Conservation (phyloP, 2,797 vertebrate genomes). For the Poeciliopsis infans region DNA sequence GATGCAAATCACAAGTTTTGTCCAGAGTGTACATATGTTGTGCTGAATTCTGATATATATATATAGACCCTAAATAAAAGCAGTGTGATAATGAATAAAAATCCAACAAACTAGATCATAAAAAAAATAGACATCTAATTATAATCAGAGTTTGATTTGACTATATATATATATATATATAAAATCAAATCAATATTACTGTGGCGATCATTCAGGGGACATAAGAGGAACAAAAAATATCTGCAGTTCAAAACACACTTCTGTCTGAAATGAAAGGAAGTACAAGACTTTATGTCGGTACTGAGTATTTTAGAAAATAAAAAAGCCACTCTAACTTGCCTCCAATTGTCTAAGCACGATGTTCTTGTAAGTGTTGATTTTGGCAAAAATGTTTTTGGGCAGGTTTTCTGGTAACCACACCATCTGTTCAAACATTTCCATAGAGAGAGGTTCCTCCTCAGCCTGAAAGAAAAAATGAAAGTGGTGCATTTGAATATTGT, state of each 20-base stretch:
- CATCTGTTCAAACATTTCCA: conserved; percentile 74
- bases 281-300: background rate
- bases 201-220: background rate
- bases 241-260: conserved; percentile 1
- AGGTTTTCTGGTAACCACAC: conserved; percentile 86
- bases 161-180: too few species aligned
- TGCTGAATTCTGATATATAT: background rate
- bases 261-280: background rate
- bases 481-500: background rate
- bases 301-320: background rate
- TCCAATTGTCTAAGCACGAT: conserved; percentile 84
- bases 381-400: conserved; percentile 74
- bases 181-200: background rate
- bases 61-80: too few species aligned
- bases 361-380: conserved; percentile 83
- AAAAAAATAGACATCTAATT: too few species aligned
- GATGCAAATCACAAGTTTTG: background rate
- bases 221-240: background rate
- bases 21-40: background rate
- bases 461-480: conserved; percentile 38
- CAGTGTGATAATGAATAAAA: too few species aligned
- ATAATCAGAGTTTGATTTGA: too few species aligned
- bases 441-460: conserved; percentile 54
- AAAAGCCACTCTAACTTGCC: conserved; percentile 71
- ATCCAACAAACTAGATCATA: too few species aligned